Percentiles rank a stretch among this genome's conserved stretches.
These are phyloP conservation scores for Cataglyphis rosenhaueri DNA, from an alignment of 2,888 invertebrate genomes.

Conservation along the genomic window DNA sequence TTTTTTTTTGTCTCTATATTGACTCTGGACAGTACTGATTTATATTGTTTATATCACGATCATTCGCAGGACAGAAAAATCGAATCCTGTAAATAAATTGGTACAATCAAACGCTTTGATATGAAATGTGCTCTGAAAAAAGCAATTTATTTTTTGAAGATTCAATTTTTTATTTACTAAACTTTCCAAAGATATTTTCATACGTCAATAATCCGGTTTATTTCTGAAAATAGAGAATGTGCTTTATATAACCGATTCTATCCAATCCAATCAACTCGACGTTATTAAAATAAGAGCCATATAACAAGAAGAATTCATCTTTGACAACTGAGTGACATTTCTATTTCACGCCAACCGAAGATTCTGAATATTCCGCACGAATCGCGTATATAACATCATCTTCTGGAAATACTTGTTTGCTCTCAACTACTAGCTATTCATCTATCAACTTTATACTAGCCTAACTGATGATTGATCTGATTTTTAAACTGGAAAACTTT, in stretches of 20 bases:
- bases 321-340: constrained; percentile 51
- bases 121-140: background rate
- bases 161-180: constrained; percentile 29
- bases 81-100: constrained; percentile 23
- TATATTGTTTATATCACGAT: constrained; percentile 32
- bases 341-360: constrained; percentile 49
- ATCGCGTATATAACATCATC: constrained; percentile 10
- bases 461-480: background rate
- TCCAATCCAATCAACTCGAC: constrained; percentile 27
- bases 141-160: background rate
- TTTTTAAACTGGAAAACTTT: background rate
- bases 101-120: background rate
- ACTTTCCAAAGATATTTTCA: background rate
- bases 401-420: background rate
- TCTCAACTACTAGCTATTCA: background rate
- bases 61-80: constrained; percentile 8
- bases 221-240: background rate
- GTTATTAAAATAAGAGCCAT: constrained; percentile 28
- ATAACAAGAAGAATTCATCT: constrained; percentile 7
- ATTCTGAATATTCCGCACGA: constrained; percentile 7
- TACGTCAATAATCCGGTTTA: background rate
- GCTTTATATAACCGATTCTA: background rate
- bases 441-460: background rate
- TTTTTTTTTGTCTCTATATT: constrained; percentile 5
- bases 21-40: background rate